phyloP scores from a whole-genome alignment of 2,888 invertebrate genomes.

The Eupithecia tripunctaria region DNA sequence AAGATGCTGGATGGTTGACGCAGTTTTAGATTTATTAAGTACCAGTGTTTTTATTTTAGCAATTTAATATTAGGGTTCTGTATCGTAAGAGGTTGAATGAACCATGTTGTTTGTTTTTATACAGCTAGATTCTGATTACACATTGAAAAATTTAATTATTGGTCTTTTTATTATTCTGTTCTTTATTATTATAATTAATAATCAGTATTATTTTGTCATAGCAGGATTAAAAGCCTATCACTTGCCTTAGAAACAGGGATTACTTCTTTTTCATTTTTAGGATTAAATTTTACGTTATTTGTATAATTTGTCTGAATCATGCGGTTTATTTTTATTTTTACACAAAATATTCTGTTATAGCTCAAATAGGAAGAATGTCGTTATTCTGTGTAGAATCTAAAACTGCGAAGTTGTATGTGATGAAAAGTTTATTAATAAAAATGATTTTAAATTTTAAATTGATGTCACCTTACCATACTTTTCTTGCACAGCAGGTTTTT shows the following conservation, averaged over 20 bases:
- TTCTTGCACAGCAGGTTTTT: constrained; percentile 64
- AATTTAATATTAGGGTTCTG: neutral
- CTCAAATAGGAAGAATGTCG: neutral
- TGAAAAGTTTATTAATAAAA: constrained; percentile 68
- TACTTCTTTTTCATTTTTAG: no score
- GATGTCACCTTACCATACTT: constrained; percentile 68
- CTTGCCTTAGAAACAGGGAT: neutral
- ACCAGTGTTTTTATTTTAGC: constrained; percentile 42
- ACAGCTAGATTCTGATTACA: neutral
- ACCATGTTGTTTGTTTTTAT: neutral
- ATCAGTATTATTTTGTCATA: neutral
- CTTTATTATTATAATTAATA: neutral
- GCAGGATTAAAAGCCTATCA: neutral
- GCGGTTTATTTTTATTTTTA: neutral
- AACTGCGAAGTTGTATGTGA: constrained; percentile 74
- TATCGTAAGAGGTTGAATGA: neutral
- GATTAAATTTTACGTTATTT: no score
- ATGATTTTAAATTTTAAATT: constrained; percentile 59
- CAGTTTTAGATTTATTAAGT: constrained; percentile 68
- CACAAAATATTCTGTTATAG: neutral
- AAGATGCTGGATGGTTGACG: constrained; percentile 56
- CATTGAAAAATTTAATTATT: neutral
- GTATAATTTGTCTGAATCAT: neutral
- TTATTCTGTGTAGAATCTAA: constrained; percentile 53
- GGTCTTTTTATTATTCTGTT: neutral